Evolutionary conservation across 2,888 invertebrate genomes (phyloP).

Genomic region (Xylota segnis): DNA sequence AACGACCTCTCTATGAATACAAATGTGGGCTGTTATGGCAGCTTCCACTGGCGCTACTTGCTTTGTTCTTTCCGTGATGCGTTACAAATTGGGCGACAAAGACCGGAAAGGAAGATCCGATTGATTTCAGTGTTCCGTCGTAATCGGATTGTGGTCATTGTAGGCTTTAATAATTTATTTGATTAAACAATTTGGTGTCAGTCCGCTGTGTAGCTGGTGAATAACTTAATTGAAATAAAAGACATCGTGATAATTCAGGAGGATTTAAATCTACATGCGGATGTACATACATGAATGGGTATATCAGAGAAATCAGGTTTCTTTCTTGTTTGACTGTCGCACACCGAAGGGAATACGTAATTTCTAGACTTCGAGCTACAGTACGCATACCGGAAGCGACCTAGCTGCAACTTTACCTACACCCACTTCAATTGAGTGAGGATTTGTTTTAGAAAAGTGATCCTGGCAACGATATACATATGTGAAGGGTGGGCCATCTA

Average conservation of each 20-base stretch:
- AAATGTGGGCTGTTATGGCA: neutral
- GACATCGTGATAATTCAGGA: neutral
- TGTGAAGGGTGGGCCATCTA: too few relatives aligned
- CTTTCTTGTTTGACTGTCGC: too few relatives aligned
- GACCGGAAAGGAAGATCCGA: constrained; percentile 34
- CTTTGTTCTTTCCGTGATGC: constrained; percentile 16
- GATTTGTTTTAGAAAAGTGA: too few relatives aligned
- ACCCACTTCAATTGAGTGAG: too few relatives aligned
- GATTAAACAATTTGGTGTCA: neutral
- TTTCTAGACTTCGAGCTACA: too few relatives aligned
- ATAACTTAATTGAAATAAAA: constrained; percentile 4
- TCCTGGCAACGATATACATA: too few relatives aligned
- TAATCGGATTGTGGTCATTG: constrained; percentile 5
- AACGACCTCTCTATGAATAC: neutral
- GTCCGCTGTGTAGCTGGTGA: neutral
- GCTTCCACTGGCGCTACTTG: constrained; percentile 34
- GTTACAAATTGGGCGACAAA: constrained; percentile 15
- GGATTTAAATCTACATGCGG: neutral
- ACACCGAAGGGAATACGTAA: too few relatives aligned
- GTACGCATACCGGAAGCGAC: too few relatives aligned
- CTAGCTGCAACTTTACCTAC: too few relatives aligned
- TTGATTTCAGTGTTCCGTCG: constrained; percentile 23
- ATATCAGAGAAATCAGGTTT: too few relatives aligned
- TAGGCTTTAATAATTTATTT: neutral
- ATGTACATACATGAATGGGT: neutral